These are phyloP conservation scores for Nasonia vitripennis DNA, from an alignment of 1,140 invertebrate genomes.

Conservation along the genomic window DNA sequence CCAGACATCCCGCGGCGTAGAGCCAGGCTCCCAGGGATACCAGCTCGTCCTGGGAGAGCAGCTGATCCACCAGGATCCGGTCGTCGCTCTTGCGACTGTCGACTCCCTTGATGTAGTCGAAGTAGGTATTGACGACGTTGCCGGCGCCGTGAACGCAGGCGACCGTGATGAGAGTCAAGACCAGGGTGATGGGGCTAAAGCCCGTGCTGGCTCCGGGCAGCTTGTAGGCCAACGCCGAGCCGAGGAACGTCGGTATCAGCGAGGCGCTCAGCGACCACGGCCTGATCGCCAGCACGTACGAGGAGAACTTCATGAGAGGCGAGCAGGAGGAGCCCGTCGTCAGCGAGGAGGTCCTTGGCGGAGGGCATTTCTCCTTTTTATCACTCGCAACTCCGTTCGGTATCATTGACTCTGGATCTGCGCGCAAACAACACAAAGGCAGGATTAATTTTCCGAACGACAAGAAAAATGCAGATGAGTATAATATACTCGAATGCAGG, in stretches of 20 bases:
- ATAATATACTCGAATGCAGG: no score
- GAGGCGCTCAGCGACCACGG: conserved; percentile 96
- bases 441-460: background rate
- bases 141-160: conserved; percentile 95
- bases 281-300: conserved; percentile 89
- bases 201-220: conserved; percentile 77
- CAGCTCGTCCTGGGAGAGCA: conserved; percentile 90
- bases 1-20: conserved; percentile 91
- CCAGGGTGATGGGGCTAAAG: conserved; percentile 86
- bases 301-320: conserved; percentile 88
- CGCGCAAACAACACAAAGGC: background rate
- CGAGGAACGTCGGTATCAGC: conserved; percentile 90
- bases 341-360: conserved; percentile 50
- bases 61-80: conserved; percentile 92
- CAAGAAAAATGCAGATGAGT: no score
- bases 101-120: conserved; percentile 94
- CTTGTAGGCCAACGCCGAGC: conserved; percentile 90
- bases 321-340: conserved; percentile 61
- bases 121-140: conserved; percentile 98
- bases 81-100: conserved; percentile 95
- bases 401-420: conserved; percentile 50
- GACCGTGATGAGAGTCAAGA: conserved; percentile 89
- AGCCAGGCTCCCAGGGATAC: conserved; percentile 90
- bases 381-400: conserved; percentile 44
- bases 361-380: conserved; percentile 52